phyloP scores from a whole-genome alignment of 2,888 invertebrate genomes.

The Pachliopta kotzebuea region DNA sequence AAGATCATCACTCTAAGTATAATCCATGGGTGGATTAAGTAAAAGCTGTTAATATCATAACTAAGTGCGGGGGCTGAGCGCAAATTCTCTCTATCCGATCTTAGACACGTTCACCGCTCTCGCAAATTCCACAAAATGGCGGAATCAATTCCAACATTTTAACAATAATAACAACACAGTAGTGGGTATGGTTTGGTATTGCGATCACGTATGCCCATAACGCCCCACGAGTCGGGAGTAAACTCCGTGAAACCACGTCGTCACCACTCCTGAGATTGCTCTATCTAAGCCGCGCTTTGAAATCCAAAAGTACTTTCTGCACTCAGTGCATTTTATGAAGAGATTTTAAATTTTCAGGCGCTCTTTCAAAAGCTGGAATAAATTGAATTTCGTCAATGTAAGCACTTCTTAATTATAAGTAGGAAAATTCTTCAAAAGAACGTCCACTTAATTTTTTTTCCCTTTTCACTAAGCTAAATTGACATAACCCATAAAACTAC shows the following conservation, averaged over 20 bases:
- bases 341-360: slow-evolving; percentile 35
- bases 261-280: slow-evolving; percentile 56
- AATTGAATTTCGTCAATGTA: slow-evolving; percentile 28
- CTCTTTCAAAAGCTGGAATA: slow-evolving; percentile 21
- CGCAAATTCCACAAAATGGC: slow-evolving; percentile 29
- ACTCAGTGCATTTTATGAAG: slow-evolving; percentile 36
- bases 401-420: slow-evolving; percentile 27
- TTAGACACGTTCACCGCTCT: slow-evolving; percentile 28
- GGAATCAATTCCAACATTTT: slow-evolving; percentile 40
- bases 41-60: slow-evolving; percentile 22
- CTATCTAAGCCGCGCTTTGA: slow-evolving; percentile 49
- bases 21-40: slow-evolving; percentile 21
- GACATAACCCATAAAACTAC: slow-evolving; percentile 24
- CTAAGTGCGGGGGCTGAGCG: slow-evolving; percentile 18
- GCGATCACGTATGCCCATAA: slow-evolving; percentile 64
- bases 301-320: slow-evolving; percentile 36
- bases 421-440: slow-evolving; percentile 22
- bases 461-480: slow-evolving; percentile 19
- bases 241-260: slow-evolving; percentile 52
- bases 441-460: slow-evolving; percentile 17
- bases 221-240: slow-evolving; percentile 42
- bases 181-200: slow-evolving; percentile 53
- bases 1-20: neutral
- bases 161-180: slow-evolving; percentile 42
- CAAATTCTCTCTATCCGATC: slow-evolving; percentile 28